Percentiles rank a stretch among this genome's conserved stretches.
Conservation (phyloP, 1,140 invertebrate genomes). For the Anastatus disparis region DNA sequence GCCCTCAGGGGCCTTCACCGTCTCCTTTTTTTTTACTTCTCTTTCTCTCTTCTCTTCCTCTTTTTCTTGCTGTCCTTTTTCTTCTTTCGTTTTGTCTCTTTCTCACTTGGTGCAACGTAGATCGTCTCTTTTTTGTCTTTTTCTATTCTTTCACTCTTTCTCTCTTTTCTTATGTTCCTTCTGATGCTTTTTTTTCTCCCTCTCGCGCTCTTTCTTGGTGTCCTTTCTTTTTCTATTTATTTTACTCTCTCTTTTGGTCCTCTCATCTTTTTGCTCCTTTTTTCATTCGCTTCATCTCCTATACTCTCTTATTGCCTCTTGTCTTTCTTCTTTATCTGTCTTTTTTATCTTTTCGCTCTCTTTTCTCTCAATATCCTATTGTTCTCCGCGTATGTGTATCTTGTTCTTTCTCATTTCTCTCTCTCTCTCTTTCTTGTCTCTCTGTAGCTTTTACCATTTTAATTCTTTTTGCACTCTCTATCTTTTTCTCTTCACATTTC, state of each 20-base stretch:
- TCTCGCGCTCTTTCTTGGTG: conserved; percentile 24
- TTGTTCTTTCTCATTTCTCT: conserved; percentile 19
- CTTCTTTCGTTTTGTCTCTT: conserved; percentile 34
- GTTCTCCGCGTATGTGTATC: conserved; percentile 25
- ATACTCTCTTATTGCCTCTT: conserved; percentile 33
- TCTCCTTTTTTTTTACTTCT: conserved; percentile 22
- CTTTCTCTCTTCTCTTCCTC: conserved; percentile 36
- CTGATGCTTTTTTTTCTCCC: conserved; percentile 8
- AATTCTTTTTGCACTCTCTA: conserved; percentile 3
- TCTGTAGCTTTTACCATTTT: conserved; percentile 9
- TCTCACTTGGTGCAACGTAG: conserved; percentile 23
- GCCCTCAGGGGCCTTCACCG: conserved; percentile 41
- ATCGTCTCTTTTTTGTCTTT: conserved; percentile 8
- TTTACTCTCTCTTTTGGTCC: conserved; percentile 20
- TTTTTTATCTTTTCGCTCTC: conserved; percentile 39
- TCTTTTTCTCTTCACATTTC: neutral
- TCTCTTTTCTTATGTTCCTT: neutral
- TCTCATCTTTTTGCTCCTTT: conserved; percentile 41
- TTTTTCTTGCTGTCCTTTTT: conserved; percentile 33
- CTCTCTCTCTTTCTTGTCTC: neutral
- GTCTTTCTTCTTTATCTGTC: conserved; percentile 39
- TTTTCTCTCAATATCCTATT: conserved; percentile 36
- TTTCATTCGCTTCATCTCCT: conserved; percentile 12
- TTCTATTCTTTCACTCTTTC: conserved; percentile 34
- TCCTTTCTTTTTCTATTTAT: conserved; percentile 42